Evolutionary conservation across 2,888 invertebrate genomes (phyloP).

Genomic region (Drosophila mercatorum): DNA sequence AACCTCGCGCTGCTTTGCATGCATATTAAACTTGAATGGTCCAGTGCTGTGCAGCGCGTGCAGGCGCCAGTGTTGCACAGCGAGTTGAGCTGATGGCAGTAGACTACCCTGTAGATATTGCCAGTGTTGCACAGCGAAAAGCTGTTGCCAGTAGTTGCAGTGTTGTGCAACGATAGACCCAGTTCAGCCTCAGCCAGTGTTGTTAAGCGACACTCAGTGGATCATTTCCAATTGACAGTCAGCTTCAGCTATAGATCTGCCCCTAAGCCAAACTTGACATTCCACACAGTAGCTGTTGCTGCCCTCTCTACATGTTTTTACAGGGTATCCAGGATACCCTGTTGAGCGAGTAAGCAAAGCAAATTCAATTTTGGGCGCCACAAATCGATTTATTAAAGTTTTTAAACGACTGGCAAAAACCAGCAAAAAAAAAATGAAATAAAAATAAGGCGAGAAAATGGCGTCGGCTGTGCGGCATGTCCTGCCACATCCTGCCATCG

Average conservation of each 20-base stretch:
- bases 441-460: not conserved
- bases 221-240: too few relatives aligned
- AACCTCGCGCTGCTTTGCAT: not conserved
- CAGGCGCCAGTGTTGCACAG: not conserved
- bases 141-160: not conserved
- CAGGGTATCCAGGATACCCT: not conserved
- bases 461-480: slow-evolving; percentile 13
- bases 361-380: slow-evolving; percentile 17
- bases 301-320: not conserved
- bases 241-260: too few relatives aligned
- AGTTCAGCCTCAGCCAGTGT: too few relatives aligned
- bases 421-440: not conserved
- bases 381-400: slow-evolving; percentile 31
- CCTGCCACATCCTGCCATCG: not conserved
- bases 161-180: not conserved
- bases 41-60: not conserved
- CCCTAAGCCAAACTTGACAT: too few relatives aligned
- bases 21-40: slow-evolving; percentile 4
- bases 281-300: too few relatives aligned
- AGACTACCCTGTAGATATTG: not conserved
- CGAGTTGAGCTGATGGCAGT: not conserved
- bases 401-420: slow-evolving; percentile 9
- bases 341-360: not conserved
- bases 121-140: not conserved
- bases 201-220: too few relatives aligned